Percentiles rank a stretch among this genome's conserved stretches.
Conservation (phyloP, 2,113 vertebrate species). For the Puffinus mauretanicus region DNA sequence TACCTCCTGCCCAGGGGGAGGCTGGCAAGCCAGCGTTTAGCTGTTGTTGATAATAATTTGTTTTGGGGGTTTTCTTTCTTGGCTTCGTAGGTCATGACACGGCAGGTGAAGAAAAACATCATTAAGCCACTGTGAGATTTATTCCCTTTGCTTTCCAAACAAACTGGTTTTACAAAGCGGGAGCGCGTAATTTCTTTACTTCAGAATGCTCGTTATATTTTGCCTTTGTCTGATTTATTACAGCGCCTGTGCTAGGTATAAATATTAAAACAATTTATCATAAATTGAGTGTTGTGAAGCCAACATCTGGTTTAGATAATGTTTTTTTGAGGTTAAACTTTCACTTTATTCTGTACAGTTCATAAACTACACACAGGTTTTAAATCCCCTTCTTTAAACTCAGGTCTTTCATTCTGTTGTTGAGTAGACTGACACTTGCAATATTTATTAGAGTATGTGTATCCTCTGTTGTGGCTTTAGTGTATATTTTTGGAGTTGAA, state of each 20-base stretch:
- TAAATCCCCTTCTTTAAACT: constrained; percentile 11
- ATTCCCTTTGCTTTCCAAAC: constrained; percentile 10
- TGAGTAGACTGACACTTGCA: neutral
- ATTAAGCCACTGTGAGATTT: neutral
- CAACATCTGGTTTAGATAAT: constrained; percentile 70
- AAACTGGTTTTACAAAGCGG: neutral
- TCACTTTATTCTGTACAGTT: constrained; percentile 29
- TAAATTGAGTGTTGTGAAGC: constrained; percentile 33
- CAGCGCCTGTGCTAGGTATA: constrained; percentile 23
- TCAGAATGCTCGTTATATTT: constrained; percentile 1
- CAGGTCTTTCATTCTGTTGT: neutral
- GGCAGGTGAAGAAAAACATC: neutral
- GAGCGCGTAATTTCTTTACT: neutral
- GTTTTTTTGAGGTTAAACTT: constrained; percentile 24
- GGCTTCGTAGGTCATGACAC: neutral
- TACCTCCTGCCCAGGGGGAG: neutral
- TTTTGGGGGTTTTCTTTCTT: neutral
- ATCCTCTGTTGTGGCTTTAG: neutral
- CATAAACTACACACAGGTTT: constrained; percentile 35
- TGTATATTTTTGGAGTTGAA: neutral
- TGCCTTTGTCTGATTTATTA: constrained; percentile 49
- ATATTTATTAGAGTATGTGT: neutral
- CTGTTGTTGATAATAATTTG: neutral
- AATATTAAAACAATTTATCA: constrained; percentile 65
- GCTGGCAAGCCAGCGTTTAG: neutral